Evolutionary conservation across 2,113 vertebrate genomes (phyloP), one percentile per base, ranked within the genome.

Genomic region (Rhineura floridana): DNA sequence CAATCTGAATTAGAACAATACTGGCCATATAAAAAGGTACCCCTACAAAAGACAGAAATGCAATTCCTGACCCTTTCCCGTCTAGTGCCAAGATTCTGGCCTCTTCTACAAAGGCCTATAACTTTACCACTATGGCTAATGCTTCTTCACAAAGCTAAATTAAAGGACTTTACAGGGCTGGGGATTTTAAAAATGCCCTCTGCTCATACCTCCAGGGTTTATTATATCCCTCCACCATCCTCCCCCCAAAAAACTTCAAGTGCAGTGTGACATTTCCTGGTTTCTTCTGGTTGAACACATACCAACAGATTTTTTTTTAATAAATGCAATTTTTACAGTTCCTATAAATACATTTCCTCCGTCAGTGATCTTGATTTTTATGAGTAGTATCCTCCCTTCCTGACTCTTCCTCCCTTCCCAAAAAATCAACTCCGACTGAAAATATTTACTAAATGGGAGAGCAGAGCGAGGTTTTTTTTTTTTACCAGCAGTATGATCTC

Each of bases 1-100:
- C 90, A 96, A 93, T 93, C 94, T 88, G 85, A 94, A 94, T 94
- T 95, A 94, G 95, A 92, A 97, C 96, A 95, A 97, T 96, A 93
- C 95, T 93, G 89, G 88, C 94, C 94, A 96, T 91, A 94, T 95
- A 92, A 96, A 96, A 94, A 96, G 96, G 36, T 36, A 36, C 46
- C 42, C 36, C 48, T 39, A 10, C 95, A 96, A 95, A 96, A 96
- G 92, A 50, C 94, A 97, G 93, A 96, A 97, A 96, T 94, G 89
- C 62, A 93, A 94, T 94, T 76, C 36, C 36, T 62, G 82, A 83
- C 69, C 87, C 84, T 84, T n/a, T 19, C 84, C 59, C 73, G 25
- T n/a, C 72, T 52, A 82, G 85, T 77, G 88, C 79, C 78, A 92
- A 13, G 81, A 90, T 48, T 85, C 50, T 78, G 87, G 87, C 75